phyloP scores from a whole-genome alignment of 2,888 invertebrate genomes.

The Pseudoips prasinana region DNA sequence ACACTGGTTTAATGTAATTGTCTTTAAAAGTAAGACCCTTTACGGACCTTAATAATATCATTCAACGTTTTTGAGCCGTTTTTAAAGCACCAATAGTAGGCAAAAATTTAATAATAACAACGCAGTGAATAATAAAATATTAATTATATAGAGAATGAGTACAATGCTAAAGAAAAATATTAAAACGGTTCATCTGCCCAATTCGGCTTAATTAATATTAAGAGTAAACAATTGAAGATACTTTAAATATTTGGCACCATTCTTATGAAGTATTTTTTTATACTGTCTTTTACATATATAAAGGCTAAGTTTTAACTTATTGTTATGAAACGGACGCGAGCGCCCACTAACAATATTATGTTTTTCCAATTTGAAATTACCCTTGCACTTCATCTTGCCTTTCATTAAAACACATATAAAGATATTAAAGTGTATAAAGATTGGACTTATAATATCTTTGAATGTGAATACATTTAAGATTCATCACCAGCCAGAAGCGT shows the following conservation, averaged over 20 bases:
- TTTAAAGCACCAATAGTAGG: conserved; percentile 27
- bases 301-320: conserved; percentile 4
- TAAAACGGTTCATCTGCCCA: no score
- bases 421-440: no score
- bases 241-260: conserved; percentile 20
- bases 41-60: conserved; percentile 57
- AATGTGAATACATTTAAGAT: no score
- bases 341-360: conserved; percentile 21
- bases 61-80: conserved; percentile 46
- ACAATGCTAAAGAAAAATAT: neutral
- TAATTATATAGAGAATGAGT: no score
- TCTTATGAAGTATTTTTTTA: conserved; percentile 16
- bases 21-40: conserved; percentile 44
- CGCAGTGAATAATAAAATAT: no score
- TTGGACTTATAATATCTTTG: no score
- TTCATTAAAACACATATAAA: no score
- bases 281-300: conserved; percentile 5
- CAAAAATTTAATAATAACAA: no score
- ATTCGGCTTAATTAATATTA: no score
- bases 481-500: no score
- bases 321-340: conserved; percentile 13
- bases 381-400: neutral
- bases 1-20: no score
- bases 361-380: conserved; percentile 1
- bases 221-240: neutral